These are phyloP conservation scores for Chanos chanos DNA, from an alignment of 2,797 vertebrate species.

Conservation along the genomic window DNA sequence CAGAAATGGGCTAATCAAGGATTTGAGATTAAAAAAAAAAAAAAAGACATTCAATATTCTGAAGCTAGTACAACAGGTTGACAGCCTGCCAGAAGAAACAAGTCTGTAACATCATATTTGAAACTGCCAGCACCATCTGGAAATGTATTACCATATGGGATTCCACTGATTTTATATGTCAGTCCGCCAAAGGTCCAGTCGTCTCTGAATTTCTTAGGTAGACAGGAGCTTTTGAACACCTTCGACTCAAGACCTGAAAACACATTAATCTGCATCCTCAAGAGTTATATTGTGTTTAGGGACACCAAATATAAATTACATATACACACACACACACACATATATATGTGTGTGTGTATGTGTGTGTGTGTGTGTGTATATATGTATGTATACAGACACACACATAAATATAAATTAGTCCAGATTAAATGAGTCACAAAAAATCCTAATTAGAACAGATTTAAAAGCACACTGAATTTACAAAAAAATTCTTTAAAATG, in stretches of 20 bases:
- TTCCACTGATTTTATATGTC: conserved; percentile 85
- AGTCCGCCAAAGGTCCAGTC: conserved; percentile 88
- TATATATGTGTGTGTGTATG: not conserved
- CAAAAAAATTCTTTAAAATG: not conserved
- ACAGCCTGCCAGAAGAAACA: too few species aligned
- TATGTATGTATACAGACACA: not conserved
- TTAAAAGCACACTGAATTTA: not conserved
- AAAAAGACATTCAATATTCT: too few species aligned
- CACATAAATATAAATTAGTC: not conserved
- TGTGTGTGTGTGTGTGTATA: not conserved
- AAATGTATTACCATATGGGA: conserved; percentile 73
- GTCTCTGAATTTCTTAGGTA: conserved; percentile 80
- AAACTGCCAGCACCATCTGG: not conserved
- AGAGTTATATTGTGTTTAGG: conserved; percentile 19
- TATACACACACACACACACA: not conserved
- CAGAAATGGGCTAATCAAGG: too few species aligned
- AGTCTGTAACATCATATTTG: too few species aligned
- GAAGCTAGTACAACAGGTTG: too few species aligned
- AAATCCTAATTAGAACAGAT: not conserved
- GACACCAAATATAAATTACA: not conserved
- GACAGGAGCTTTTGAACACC: conserved; percentile 85
- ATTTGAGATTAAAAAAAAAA: too few species aligned
- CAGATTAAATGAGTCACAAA: not conserved
- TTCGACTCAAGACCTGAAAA: conserved; percentile 60
- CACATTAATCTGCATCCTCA: conserved; percentile 1